Base-by-base conservation (phyloP, 92 coral and sea anemone species). In the Montipora capitata region DNA sequence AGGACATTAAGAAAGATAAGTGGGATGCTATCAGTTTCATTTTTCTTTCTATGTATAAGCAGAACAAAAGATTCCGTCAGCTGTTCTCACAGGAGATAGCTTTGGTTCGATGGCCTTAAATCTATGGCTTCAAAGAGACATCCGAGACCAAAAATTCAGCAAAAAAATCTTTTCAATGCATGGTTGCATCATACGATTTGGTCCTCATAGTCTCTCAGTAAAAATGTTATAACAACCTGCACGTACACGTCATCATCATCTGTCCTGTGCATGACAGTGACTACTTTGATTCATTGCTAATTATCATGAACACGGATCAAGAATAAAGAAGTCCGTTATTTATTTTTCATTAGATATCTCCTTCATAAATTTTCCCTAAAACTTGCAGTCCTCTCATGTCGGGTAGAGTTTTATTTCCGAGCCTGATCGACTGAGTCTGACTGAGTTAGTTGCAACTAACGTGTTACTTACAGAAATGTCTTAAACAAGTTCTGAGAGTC, bases 151-250 rank as follows among this genome's bases (percentile, higher is more conserved):
- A 7, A 69, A 0, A 9, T 57, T 57, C 15, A 57, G 15, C 63
- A 57, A 57, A 57, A 57, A 9, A 69, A 69, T 69, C 74, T 69
- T 69, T 69, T 69, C 74, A 3, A 7, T 69, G 74, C 74, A 69
- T 69, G 74, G 74, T 69, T 20, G 52, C 74, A 69, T 69, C 74
- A 69, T 69, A 69, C 74, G 74, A 69, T 69, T 69, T 69, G 74
- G 74, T 69, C 52, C 74, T 69, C 74, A 69, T 69, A 69, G 74
- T 69, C n/a, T 69, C 74, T 10, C n/a, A 69, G 74, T 40, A n/a
- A 69, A 69, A 69, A 35, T 69, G 74, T 69, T 69, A 69, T 69
- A 69, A 69, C 74, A 14, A 69, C 52, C 10, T 48, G 52, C 52
- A 45, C 52, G 52, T 48, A 48, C 52, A 48, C 74, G 7, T 69